phyloP scores from a whole-genome alignment of 2,888 invertebrate genomes.

The Stenichneumon culpator region DNA sequence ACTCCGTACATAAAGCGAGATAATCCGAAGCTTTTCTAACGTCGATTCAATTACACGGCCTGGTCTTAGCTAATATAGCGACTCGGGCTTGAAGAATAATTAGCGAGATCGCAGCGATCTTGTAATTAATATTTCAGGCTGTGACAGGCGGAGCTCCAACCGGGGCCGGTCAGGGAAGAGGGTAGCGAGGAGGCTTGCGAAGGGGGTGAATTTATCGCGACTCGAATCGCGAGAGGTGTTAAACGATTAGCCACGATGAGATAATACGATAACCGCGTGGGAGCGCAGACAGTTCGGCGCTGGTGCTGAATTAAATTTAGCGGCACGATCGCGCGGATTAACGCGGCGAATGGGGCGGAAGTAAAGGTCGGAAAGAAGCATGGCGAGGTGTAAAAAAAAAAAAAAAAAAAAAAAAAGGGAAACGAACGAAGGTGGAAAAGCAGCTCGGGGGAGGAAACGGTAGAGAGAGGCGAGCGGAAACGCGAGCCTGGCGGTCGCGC shows the following conservation, averaged over 20 bases:
- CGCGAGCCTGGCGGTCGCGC: constrained; percentile 39
- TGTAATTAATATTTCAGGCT: constrained; percentile 44
- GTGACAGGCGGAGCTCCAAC: background rate
- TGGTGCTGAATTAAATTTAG: constrained; percentile 79
- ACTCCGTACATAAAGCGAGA: background rate
- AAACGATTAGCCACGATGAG: constrained; percentile 77
- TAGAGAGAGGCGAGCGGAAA: constrained; percentile 19
- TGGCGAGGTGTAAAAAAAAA: constrained; percentile 30
- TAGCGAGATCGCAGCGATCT: constrained; percentile 8
- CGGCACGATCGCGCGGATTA: constrained; percentile 72
- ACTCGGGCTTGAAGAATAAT: constrained; percentile 43
- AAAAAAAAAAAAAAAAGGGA: constrained; percentile 28
- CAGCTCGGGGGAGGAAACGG: constrained; percentile 30
- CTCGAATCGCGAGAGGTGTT: constrained; percentile 74
- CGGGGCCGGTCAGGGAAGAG: background rate
- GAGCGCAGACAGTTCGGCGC: constrained; percentile 67
- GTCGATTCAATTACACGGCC: background rate
- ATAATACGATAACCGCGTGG: constrained; percentile 75
- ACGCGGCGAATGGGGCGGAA: constrained; percentile 65
- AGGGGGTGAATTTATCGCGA: constrained; percentile 60
- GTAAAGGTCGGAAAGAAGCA: constrained; percentile 39
- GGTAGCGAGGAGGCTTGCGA: constrained; percentile 16
- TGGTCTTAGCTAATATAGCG: background rate
- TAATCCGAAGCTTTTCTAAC: background rate
- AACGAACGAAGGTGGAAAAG: constrained; percentile 53